Evolutionary conservation across 2,888 invertebrate species (phyloP), one percentile per base, ranked within the genome.

Genomic region (Lepidocyrtoides sp.): DNA sequence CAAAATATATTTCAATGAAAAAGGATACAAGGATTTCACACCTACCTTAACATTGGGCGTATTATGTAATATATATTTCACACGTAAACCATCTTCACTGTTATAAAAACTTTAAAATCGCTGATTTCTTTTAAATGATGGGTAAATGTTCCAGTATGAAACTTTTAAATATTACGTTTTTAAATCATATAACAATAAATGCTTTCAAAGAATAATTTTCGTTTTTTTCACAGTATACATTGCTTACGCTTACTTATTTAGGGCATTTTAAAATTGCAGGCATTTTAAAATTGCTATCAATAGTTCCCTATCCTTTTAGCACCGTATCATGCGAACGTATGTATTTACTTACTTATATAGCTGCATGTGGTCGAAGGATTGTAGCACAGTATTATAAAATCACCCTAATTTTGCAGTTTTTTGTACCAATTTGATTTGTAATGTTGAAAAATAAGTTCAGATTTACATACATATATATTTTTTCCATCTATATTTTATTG

Each of bases 381-480:
- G 17, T 81, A 32, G 20, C 29, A 63, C 17, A 17, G 14, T 44
- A 48, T 10, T 85, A 41, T 44, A 44, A 63, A 69, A 72, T 72
- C 51, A 85, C 54, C 26, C 32, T 66, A 69, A 72, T 20, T 26
- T 85, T 69, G 54, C 51, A 72, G 41, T 69, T 51, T 69, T 85
- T 87, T 87, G 87, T 87, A 87, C 87, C 87, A 26, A 87, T 87
- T 86, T 44, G 87, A 63, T 75, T 86, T 63, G 72, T 36, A 87
- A 87, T 48, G 48, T 87, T 77, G 29, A 87, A 79, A 87, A 87
- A 79, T 87, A 87, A 85, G 85, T 85, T 85, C 83, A 81, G 57
- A 57, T 57, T 36, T 57, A 23, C 23, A 23, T 57, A 8, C 23
- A 8, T 23, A 5, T 57, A 36, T 36, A 2, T 36, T 36, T 41